Base-by-base conservation (phyloP, 2,888 invertebrate species). In the Rhamnusium bicolor region DNA sequence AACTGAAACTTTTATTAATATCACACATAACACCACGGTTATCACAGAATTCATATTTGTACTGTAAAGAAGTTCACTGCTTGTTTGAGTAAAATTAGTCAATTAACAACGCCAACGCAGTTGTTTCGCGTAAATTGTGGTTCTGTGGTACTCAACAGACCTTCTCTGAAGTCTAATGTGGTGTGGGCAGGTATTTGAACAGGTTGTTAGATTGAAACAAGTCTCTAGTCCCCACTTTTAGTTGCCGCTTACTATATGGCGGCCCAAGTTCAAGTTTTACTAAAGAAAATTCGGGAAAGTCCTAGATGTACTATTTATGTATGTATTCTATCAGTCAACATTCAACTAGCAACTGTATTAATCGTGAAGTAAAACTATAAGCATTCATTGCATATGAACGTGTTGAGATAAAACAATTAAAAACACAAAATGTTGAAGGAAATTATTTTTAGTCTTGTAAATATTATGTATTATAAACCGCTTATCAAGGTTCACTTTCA, bases 111-210 rank as follows among this genome's bases (percentile, higher is more conserved):
- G 65, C 65, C 65, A 53, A 49, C 65, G 40, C 51, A 19, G 29
- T 21, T 46, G 18, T 16, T 51, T 63, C 61, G 61, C 14, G 62
- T 47, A 24, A 47, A 62, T 16, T 7, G 51, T 27, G 21, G 21
- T 12, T 51, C 19, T 10, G 8, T 19, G 8, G 51, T 10, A 1
- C 18, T 18, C 61, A 24, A 46, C 54, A 12, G 27, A 54, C 18
- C 56, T 60, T 27, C 60, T n/a, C 32, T 16, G 32, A 24, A 32
- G 49, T 29, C 62, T 67, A 47, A 62, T 68, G 71, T 47, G 69
- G 70, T 69, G 72, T 72, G 74, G 71, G 78, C 80, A 80, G 80
- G 78, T 78, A 80, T 71, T 72, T 75, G 66, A 75, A 78, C 78
- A 80, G 78, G 79, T 79, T 75, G 74, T 72, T 76, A 71, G 69